phyloP scores from a whole-genome alignment of 1,140 invertebrate genomes.

The Choristoneura fumiferana region DNA sequence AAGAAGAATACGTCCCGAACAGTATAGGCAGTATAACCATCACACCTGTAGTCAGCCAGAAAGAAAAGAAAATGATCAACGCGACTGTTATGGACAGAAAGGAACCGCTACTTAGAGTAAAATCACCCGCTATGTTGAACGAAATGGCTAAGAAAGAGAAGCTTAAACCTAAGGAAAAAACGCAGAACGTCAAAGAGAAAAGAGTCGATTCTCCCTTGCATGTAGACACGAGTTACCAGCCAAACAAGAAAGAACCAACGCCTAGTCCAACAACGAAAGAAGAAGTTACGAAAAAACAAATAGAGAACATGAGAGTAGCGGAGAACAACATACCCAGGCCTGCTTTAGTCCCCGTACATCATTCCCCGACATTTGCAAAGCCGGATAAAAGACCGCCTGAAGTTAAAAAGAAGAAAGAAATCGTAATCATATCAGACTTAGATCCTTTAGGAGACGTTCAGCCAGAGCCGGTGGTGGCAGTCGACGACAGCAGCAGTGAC shows the following conservation, averaged over 20 bases:
- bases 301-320: constrained; percentile 55
- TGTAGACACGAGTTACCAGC: constrained; percentile 51
- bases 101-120: constrained; percentile 54
- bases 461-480: constrained; percentile 44
- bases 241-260: constrained; percentile 39
- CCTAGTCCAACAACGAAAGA: constrained; percentile 33
- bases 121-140: constrained; percentile 60
- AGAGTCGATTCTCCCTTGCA: constrained; percentile 46
- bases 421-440: constrained; percentile 59
- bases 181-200: constrained; percentile 38
- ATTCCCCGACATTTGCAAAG: constrained; percentile 66
- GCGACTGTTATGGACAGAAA: constrained; percentile 38
- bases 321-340: constrained; percentile 66
- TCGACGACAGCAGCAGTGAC: constrained; percentile 70
- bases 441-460: constrained; percentile 52
- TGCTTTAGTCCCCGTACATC: constrained; percentile 51
- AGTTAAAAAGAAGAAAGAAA: constrained; percentile 63
- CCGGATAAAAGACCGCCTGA: constrained; percentile 64
- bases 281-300: constrained; percentile 55
- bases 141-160: constrained; percentile 63
- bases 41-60: constrained; percentile 45
- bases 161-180: constrained; percentile 29
- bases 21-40: constrained; percentile 72
- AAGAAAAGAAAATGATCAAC: constrained; percentile 30
- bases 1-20: constrained; percentile 56